phyloP scores from a whole-genome alignment of 2,888 invertebrate genomes.

The Bombylius discolor region DNA sequence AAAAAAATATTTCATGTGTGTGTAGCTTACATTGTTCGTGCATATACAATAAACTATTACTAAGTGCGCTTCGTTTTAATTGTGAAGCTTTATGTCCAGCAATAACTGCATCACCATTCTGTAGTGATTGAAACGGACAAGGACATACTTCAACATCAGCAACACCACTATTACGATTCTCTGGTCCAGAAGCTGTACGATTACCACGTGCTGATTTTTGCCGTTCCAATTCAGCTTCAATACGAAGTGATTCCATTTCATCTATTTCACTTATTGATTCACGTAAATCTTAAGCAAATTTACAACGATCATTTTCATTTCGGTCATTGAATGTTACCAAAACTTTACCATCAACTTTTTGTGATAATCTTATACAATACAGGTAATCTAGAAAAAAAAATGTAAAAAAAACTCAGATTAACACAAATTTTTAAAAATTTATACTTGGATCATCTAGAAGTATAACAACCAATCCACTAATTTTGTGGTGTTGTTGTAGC shows the following conservation, averaged over 20 bases:
- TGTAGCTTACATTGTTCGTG: slow-evolving; percentile 72
- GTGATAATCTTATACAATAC: slow-evolving; percentile 82
- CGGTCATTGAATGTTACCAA: slow-evolving; percentile 94
- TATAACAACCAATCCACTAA: slow-evolving; percentile 79
- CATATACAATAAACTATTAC: slow-evolving; percentile 90
- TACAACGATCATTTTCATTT: slow-evolving; percentile 95
- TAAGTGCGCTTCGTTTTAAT: slow-evolving; percentile 74
- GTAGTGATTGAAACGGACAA: slow-evolving; percentile 35
- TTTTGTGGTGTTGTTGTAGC: slow-evolving; percentile 41
- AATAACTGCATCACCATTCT: slow-evolving; percentile 34
- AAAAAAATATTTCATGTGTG: not conserved
- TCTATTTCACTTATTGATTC: slow-evolving; percentile 98
- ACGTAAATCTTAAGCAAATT: slow-evolving; percentile 94
- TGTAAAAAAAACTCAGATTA: not conserved
- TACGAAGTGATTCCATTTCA: slow-evolving; percentile 92
- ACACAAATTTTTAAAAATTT: not conserved
- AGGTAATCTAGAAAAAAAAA: slow-evolving; percentile 64
- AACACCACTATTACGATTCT: slow-evolving; percentile 84
- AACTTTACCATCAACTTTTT: slow-evolving; percentile 80
- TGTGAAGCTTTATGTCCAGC: slow-evolving; percentile 36
- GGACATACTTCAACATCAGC: slow-evolving; percentile 71
- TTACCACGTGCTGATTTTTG: slow-evolving; percentile 55
- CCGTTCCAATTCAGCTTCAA: slow-evolving; percentile 83
- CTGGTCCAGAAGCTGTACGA: slow-evolving; percentile 38
- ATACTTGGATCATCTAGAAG: slow-evolving; percentile 80